Evolutionary conservation across 2,113 vertebrate genomes (phyloP).

Genomic region (Dunckerocampus dactyliophorus): DNA sequence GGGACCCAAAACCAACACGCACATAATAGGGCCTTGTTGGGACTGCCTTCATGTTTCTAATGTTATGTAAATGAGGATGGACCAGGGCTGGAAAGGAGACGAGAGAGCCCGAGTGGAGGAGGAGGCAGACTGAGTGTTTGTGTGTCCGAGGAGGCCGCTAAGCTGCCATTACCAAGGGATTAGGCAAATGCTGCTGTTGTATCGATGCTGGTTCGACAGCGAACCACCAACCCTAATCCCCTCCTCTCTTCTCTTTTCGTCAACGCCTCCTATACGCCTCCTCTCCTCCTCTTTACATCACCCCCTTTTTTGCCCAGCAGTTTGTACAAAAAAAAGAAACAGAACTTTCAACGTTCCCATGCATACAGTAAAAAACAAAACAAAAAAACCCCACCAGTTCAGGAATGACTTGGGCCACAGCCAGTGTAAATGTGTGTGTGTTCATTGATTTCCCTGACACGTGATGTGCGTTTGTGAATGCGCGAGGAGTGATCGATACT

Average conservation of each 20-base stretch:
- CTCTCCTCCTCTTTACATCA: conserved; percentile 51
- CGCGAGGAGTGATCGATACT: conserved; percentile 63
- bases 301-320: conserved; percentile 13
- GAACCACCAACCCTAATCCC: conserved; percentile 72
- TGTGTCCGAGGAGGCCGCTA: conserved; percentile 76
- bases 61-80: conserved; percentile 77
- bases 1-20: conserved; percentile 77
- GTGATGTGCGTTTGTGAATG: conserved; percentile 47
- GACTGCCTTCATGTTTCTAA: conserved; percentile 72
- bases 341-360: conserved; percentile 57
- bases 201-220: conserved; percentile 74
- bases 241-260: conserved; percentile 66
- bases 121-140: conserved; percentile 66
- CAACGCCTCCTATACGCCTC: conserved; percentile 64
- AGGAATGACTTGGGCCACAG: conserved; percentile 50
- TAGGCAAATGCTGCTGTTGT: conserved; percentile 79
- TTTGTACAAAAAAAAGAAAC: conserved; percentile 33
- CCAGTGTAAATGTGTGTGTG: conserved; percentile 64
- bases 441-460: conserved; percentile 69
- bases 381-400: conserved; percentile 24
- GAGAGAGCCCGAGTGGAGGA: conserved; percentile 60
- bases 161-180: conserved; percentile 80
- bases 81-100: conserved; percentile 56
- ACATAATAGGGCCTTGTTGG: conserved; percentile 76
- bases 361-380: conserved; percentile 32